phyloP scores from a whole-genome alignment of 2,797 vertebrate species.

The Adrianichthys oophorus region DNA sequence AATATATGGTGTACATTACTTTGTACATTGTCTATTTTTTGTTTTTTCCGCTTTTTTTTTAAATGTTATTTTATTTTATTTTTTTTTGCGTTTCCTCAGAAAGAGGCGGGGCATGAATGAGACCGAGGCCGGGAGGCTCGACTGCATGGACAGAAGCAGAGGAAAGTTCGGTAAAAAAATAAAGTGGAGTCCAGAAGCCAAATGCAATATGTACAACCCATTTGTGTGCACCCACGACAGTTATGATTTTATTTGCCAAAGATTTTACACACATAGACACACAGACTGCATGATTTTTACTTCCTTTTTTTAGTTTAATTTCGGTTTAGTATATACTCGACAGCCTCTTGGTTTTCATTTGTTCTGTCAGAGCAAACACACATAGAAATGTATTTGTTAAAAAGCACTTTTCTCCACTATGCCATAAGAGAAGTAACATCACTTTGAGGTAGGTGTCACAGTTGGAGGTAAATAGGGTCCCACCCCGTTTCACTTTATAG shows the following conservation, averaged over 20 bases:
- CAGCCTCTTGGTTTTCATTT: no score
- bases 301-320: constrained; percentile 8
- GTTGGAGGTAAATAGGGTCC: constrained; percentile 29
- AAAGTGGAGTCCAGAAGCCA: constrained; percentile 41
- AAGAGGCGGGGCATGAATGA: constrained; percentile 52
- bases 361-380: no score
- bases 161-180: not conserved
- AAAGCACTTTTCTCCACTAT: constrained; percentile 55
- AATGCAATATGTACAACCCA: constrained; percentile 70
- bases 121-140: constrained; percentile 36
- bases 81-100: constrained; percentile 41
- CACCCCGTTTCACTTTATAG: constrained; percentile 23
- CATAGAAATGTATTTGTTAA: constrained; percentile 4
- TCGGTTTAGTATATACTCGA: no score
- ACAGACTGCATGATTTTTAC: constrained; percentile 49
- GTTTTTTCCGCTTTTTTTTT: constrained; percentile 17
- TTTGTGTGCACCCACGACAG: constrained; percentile 54
- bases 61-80: constrained; percentile 43
- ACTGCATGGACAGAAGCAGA: constrained; percentile 55
- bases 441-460: constrained; percentile 39
- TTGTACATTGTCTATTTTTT: constrained; percentile 73
- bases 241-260: constrained; percentile 73
- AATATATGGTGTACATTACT: constrained; percentile 82
- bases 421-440: constrained; percentile 45
- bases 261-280: constrained; percentile 53